Evolutionary conservation across 2,113 vertebrate genomes (phyloP).

Genomic region (Python bivittatus): DNA sequence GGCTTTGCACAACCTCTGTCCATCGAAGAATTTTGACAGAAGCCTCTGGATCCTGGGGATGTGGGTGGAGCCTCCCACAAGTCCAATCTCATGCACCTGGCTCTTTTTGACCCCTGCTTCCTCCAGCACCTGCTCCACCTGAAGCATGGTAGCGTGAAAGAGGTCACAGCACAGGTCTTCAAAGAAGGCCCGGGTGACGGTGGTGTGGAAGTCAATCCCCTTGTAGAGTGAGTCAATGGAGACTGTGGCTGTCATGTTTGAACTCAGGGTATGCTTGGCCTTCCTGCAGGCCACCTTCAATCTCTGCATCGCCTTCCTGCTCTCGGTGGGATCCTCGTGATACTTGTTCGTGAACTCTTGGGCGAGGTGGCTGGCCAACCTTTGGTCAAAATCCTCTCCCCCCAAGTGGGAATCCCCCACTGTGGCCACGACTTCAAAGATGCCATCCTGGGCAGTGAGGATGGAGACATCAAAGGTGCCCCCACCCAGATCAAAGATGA

Average conservation of each 20-base stretch:
- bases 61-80: constrained; percentile 74
- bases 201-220: constrained; percentile 81
- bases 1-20: constrained; percentile 74
- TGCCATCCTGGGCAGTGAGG: constrained; percentile 73
- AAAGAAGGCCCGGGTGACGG: constrained; percentile 81
- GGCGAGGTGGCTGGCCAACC: constrained; percentile 80
- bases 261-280: constrained; percentile 80
- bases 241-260: constrained; percentile 80
- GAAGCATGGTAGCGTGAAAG: constrained; percentile 78
- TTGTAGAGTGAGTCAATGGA: constrained; percentile 80
- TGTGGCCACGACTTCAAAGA: constrained; percentile 70
- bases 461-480: constrained; percentile 60
- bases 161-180: constrained; percentile 63
- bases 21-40: constrained; percentile 79
- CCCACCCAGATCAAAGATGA: constrained; percentile 10
- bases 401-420: constrained; percentile 80
- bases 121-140: constrained; percentile 76
- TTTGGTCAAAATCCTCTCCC: constrained; percentile 79
- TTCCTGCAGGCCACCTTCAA: constrained; percentile 78
- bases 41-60: constrained; percentile 80
- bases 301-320: constrained; percentile 80
- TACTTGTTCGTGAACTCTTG: constrained; percentile 80
- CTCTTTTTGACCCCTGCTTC: constrained; percentile 69
- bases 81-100: constrained; percentile 71
- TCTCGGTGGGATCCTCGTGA: constrained; percentile 80